Base-by-base conservation (phyloP, 2,797 vertebrate species). In the Bradypodion pumilum region DNA sequence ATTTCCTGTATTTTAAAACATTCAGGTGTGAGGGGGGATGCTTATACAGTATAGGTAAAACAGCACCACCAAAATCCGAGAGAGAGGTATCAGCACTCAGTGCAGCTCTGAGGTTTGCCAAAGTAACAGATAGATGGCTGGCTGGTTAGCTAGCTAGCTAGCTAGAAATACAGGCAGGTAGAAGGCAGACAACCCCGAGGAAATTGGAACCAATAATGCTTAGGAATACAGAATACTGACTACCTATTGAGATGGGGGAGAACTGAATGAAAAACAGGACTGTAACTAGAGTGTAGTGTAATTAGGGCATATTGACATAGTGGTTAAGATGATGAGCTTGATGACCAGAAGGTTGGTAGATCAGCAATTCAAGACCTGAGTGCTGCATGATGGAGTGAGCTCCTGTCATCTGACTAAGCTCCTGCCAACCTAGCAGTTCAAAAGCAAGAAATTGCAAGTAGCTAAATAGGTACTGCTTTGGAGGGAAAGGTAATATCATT, bases 1-100 rank as follows among this genome's bases (percentile, higher is more conserved):
- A 86, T 91, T 91, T 23, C n/a, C 77, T 66, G 42, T 25, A 2
- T 52, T 79, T 79, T 44, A 49, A n/a, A 79, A 49, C 21, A 32
- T 49, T n/a, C 37, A 13, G 15, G 40, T 59, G 37, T 8, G 35
- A 77, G 42, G 25, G 23, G 21, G 15, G 6, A 19, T 69, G 12
- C n/a, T 52, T 69, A 79, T 66, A 21, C 23, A 25, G 23, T 66
- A 21, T 23, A 25, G 23, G 12, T 23, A 69, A 68, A 80, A 69
- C 3, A 35, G n/a, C 42, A 65, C n/a, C 46, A 56, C 52, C 19
- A 56, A 56, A 56, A 13, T 5, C 27, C 46, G 37, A 62, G 32
- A 52, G 6, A 7, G 25, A 49, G 40, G 32, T 40, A 52, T 7
- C 7, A 52, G 23, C 46, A 10, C 10, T 66, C 35, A n/a, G 42